phyloP scores from a whole-genome alignment of 2,113 vertebrate genomes.

The Grallaria varia region DNA sequence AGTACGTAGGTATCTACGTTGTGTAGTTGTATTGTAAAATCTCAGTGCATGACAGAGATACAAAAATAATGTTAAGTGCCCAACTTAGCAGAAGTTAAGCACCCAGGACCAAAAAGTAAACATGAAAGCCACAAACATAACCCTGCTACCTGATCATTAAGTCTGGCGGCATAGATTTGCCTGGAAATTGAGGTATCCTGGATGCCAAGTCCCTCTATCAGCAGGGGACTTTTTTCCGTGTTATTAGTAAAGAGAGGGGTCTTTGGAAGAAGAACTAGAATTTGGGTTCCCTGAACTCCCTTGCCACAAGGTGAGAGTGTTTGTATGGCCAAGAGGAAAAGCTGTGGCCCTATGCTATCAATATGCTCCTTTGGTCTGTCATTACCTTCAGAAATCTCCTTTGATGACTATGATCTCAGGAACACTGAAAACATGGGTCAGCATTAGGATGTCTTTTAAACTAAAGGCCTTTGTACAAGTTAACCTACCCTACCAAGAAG shows the following conservation, averaged over 20 bases:
- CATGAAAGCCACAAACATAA: neutral
- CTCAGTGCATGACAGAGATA: accelerated
- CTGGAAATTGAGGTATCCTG: neutral
- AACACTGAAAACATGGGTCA: neutral
- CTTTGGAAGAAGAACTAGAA: neutral
- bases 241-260: neutral
- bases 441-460: neutral
- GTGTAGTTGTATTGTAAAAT: neutral
- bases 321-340: neutral
- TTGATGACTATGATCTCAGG: neutral
- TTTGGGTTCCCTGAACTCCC: neutral
- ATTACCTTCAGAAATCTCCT: neutral
- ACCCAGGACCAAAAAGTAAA: neutral
- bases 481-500: neutral
- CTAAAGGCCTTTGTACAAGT: neutral
- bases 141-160: neutral
- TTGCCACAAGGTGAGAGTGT: neutral
- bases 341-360: neutral
- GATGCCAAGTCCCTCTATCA: neutral
- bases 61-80: neutral
- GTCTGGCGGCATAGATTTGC: neutral
- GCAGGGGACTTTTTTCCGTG: neutral
- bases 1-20: neutral
- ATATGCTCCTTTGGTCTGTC: neutral
- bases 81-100: neutral